phyloP scores from a whole-genome alignment of 2,888 invertebrate genomes.

The Lasioglossum figueresi region DNA sequence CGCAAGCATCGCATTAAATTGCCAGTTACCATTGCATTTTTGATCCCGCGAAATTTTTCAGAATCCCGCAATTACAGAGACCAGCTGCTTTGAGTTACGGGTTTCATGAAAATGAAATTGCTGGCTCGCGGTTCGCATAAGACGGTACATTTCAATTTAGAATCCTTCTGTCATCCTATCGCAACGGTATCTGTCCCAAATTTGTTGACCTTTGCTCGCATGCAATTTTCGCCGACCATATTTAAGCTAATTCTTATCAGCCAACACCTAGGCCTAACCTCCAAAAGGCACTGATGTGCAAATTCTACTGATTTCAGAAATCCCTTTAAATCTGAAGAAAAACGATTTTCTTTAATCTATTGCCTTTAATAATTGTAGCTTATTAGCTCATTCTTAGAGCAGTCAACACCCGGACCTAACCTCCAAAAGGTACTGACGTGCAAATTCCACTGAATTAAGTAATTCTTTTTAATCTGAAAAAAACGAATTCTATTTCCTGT shows the following conservation, averaged over 20 bases:
- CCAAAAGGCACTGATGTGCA: too few relatives aligned
- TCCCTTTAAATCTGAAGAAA: too few relatives aligned
- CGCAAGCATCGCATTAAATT: background rate
- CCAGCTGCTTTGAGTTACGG: background rate
- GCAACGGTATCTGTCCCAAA: background rate
- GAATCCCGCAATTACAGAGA: slow-evolving; percentile 5
- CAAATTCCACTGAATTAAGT: too few relatives aligned
- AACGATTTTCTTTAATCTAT: too few relatives aligned
- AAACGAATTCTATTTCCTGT: too few relatives aligned
- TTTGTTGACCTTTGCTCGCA: background rate
- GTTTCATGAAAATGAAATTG: background rate
- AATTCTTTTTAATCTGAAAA: too few relatives aligned
- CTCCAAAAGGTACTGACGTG: too few relatives aligned
- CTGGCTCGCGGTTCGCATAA: background rate
- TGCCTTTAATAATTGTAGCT: too few relatives aligned
- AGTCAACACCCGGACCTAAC: too few relatives aligned
- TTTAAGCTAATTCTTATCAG: background rate
- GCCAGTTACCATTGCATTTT: background rate
- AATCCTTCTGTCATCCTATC: background rate
- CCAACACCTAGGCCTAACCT: too few relatives aligned
- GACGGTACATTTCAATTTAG: background rate
- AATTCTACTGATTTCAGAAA: too few relatives aligned
- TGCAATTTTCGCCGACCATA: background rate
- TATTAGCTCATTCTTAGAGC: too few relatives aligned
- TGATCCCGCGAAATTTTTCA: background rate